Percentiles rank a stretch among this genome's conserved stretches.
phyloP scores from a whole-genome alignment of 2,797 vertebrate species.

The Eulemur coronatus region DNA sequence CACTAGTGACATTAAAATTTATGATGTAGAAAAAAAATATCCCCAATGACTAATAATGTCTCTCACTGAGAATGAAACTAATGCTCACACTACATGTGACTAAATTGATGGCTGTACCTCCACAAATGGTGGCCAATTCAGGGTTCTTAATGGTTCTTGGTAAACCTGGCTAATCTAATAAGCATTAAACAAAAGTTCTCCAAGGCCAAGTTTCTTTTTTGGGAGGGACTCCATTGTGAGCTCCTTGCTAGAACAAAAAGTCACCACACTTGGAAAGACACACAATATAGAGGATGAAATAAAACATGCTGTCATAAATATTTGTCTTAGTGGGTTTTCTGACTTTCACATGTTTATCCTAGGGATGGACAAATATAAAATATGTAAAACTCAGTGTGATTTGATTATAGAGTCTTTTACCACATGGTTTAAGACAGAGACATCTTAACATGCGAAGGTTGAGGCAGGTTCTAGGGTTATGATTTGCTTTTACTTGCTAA shows the following conservation, averaged over 20 bases:
- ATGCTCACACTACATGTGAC: constrained; percentile 13
- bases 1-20: constrained; percentile 65
- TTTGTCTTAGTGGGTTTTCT: not conserved
- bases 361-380: not conserved
- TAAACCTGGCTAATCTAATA: not conserved
- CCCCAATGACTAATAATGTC: constrained; percentile 43
- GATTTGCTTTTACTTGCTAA: constrained; percentile 2
- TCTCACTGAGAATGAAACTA: constrained; percentile 23
- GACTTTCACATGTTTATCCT: not conserved
- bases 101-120: not conserved
- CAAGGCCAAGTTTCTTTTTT: not conserved
- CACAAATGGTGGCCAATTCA: not conserved
- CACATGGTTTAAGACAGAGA: not conserved
- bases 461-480: not conserved
- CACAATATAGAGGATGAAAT: not conserved
- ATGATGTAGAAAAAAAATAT: constrained; percentile 27
- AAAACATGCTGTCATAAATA: constrained; percentile 25
- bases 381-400: not conserved
- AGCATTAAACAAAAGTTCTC: not conserved
- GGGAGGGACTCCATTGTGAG: constrained; percentile 32
- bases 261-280: constrained; percentile 1
- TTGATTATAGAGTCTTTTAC: not conserved
- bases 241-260: not conserved
- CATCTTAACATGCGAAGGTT: not conserved
- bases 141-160: not conserved